Conservation (phyloP, 2,888 invertebrate genomes). For the Synanthedon vespiformis region DNA sequence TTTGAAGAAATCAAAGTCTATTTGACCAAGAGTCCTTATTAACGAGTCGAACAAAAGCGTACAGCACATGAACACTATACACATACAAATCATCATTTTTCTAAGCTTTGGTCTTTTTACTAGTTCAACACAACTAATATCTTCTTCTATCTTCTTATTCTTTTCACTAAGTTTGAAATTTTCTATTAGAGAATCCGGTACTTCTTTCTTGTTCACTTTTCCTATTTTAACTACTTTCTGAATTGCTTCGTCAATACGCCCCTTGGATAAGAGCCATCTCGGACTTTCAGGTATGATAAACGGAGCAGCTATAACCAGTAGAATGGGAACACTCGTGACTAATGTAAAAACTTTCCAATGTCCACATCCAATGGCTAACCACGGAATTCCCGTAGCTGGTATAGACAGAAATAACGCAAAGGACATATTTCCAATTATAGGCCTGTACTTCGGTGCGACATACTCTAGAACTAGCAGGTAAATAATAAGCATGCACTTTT, state of each 20-base stretch:
- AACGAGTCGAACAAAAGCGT: constrained; percentile 5
- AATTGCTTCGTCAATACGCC: constrained; percentile 17
- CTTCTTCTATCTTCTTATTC: constrained; percentile 1
- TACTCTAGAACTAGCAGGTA: constrained; percentile 8
- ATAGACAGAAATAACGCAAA: constrained; percentile 7
- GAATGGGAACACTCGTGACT: constrained; percentile 11
- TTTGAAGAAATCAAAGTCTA: constrained; percentile 6
- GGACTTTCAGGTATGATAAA: constrained; percentile 40
- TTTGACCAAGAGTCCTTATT: constrained; percentile 5
- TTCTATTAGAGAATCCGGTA: constrained; percentile 4
- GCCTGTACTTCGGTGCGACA: constrained; percentile 8
- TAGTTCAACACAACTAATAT: constrained; percentile 2
- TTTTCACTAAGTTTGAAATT: constrained; percentile 1
- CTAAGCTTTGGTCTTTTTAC: constrained; percentile 4
- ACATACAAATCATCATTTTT: constrained; percentile 5
- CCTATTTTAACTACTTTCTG: constrained; percentile 3
- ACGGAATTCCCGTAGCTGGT: constrained; percentile 5
- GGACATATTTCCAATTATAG: constrained; percentile 5
- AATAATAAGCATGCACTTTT: constrained; percentile 8
- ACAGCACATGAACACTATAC: constrained; percentile 5
- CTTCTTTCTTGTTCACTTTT: constrained; percentile 4
- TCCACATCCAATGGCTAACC: constrained; percentile 7
- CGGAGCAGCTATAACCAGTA: constrained; percentile 26
- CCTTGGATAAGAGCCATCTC: constrained; percentile 38
- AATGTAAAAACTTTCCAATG: constrained; percentile 6